Evolutionary conservation across 1,140 invertebrate genomes (phyloP), one percentile per base, ranked within the genome.

Genomic region (Mactra quadrangularis): DNA sequence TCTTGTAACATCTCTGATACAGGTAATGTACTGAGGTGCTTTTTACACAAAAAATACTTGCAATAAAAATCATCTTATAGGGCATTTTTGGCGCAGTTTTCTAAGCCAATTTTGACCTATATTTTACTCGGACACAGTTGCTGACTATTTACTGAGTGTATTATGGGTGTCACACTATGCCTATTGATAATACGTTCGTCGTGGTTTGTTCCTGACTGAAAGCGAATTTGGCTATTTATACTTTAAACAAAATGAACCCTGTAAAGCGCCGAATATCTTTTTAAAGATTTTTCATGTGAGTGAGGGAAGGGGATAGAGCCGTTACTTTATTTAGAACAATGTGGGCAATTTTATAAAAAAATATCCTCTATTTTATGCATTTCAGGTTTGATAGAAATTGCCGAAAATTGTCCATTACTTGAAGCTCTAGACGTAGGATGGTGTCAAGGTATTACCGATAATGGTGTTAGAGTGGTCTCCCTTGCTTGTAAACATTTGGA

Each of bases 351-450:
- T n/a, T n/a, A n/a, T n/a, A n/a, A n/a, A n/a, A n/a, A n/a, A n/a
- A n/a, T n/a, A n/a, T n/a, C n/a, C n/a, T n/a, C n/a, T n/a, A n/a
- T n/a, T n/a, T n/a, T n/a, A n/a, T n/a, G n/a, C n/a, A n/a, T 87
- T 85, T 4, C 78, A 90, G 89, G 84, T 45, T 45, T 89, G 31
- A 76, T 82, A 52, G 70, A 84, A 27, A 62, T 91, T 3, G 89
- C 77, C 0, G 52, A 77, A 3, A 82, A 88, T 70, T 72, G 84
- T 35, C 76, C 66, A 29, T 84, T 55, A 13, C 66, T 91, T 29
- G 86, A 89, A 60, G 72, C 82, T 13, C 66, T 91, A 9, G 90
- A 91, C 35, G 84, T 91, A 13, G 89, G 88, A 1, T 91, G 90
- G 90, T 91, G 90, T 70, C 64, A 85, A 17, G 84, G 82, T 27